Evolutionary conservation across 2,888 invertebrate genomes (phyloP), one percentile per base, ranked within the genome.

Genomic region (Stenichneumon culpator): DNA sequence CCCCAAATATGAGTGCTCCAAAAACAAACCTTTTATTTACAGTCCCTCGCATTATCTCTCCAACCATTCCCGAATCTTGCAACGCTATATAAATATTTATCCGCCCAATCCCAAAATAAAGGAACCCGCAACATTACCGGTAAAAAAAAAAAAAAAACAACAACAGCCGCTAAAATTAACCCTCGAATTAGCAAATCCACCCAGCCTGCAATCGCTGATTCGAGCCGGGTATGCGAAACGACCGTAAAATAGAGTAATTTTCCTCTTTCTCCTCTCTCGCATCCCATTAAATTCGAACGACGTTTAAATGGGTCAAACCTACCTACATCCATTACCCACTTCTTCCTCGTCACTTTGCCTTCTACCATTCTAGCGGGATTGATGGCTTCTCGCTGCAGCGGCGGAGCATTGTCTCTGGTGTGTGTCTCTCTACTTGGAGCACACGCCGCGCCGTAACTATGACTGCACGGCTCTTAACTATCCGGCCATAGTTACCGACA

Each of bases 291-390:
- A 57, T 32, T 7, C 63, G 7, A 63, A 16, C 72, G 72, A 69
- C 52, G 52, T 28, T 60, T 67, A 84, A 81, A 82, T 82, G 22
- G 82, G 85, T 79, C 82, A 79, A 57, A 70, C 67, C 82, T 75
- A 75, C 82, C 79, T 75, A 82, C 72, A 85, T 79, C 82, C 70
- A 82, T 85, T 82, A 82, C 79, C 79, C 79, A 82, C 70, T 82
- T 85, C 73, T 73, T 79, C 79, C 65, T 70, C 85, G 67, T 75
- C 74, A 75, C 75, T 79, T 79, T 65, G 52, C 25, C 68, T 72
- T 72, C 69, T 57, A 72, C 75, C 67, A 67, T 79, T 85, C 82
- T 63, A 67, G 16, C 67, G 22, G 82, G 70, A 85, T 85, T 82
- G 82, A 85, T 85, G 68, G 85, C 70, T 82, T 68, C 72, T 63